phyloP scores from a whole-genome alignment of 2,113 vertebrate genomes.

The Forbesichthys agassizii region DNA sequence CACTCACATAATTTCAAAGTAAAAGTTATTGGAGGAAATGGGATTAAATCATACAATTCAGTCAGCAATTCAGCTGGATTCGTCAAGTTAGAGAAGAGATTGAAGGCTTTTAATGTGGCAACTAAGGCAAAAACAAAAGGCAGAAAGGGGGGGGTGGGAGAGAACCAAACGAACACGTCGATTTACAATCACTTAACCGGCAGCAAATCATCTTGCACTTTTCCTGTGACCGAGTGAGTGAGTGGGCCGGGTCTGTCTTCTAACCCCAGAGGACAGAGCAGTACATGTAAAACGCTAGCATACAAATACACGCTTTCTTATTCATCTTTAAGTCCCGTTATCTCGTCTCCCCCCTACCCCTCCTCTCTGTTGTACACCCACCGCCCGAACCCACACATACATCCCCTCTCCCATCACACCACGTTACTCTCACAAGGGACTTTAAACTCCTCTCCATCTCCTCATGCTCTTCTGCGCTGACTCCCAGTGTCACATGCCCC shows the following conservation, averaged over 20 bases:
- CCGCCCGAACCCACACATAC: conserved; percentile 40
- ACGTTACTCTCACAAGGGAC: conserved; percentile 13
- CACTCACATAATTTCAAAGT: conserved; percentile 12
- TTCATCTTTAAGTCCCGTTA: conserved; percentile 55
- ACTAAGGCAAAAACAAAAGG: not conserved
- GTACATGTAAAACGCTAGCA: conserved; percentile 64
- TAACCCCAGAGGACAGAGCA: conserved; percentile 51
- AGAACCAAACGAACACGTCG: not conserved
- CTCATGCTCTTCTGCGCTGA: conserved; percentile 15
- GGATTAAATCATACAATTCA: conserved; percentile 43
- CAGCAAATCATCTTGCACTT: conserved; percentile 14
- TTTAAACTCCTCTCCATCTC: not conserved
- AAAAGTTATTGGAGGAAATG: not conserved
- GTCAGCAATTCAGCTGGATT: conserved; percentile 78
- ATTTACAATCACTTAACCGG: not conserved
- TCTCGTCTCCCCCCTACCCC: conserved; percentile 16
- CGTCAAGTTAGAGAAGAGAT: conserved; percentile 65
- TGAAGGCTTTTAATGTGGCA: conserved; percentile 13
- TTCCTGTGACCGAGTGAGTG: conserved; percentile 25
- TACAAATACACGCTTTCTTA: conserved; percentile 74
- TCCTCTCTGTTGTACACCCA: conserved; percentile 53
- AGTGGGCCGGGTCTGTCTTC: conserved; percentile 34
- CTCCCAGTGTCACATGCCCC: too few relatives aligned
- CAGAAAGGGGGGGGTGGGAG: conserved; percentile 38
- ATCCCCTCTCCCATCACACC: conserved; percentile 21